These are phyloP conservation scores for Heliocidaris erythrogramma DNA, from an alignment of 35 echinoderm and acorn worm species.

Conservation along the genomic window DNA sequence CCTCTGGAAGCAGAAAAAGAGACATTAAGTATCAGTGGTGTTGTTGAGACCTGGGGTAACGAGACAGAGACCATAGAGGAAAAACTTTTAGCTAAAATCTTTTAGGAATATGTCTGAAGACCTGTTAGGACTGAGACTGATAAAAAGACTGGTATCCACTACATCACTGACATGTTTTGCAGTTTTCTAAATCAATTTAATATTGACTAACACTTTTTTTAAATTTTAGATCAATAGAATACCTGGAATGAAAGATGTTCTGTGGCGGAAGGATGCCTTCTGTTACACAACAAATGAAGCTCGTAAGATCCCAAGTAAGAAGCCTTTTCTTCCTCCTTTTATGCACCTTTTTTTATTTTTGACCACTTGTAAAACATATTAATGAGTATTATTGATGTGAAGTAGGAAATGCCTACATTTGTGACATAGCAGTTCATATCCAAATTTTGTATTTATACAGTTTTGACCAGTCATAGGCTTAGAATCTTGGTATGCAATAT, in stretches of 20 bases:
- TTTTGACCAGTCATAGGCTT: too few relatives aligned
- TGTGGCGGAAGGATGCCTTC: conserved; percentile 94
- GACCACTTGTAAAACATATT: not conserved
- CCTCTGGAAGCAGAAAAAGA: too few relatives aligned
- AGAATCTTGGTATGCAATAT: too few relatives aligned
- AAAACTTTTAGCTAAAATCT: too few relatives aligned
- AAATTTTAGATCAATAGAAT: conserved; percentile 80
- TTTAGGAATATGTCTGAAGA: too few relatives aligned
- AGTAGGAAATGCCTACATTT: not conserved
- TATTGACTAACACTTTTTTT: not conserved
- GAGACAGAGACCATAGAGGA: too few relatives aligned
- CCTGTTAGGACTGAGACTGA: too few relatives aligned
- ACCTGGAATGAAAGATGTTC: conserved; percentile 79
- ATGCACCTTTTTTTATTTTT: not conserved
- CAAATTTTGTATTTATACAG: too few relatives aligned
- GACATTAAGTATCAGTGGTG: too few relatives aligned
- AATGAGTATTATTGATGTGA: not conserved
- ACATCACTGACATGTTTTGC: not conserved
- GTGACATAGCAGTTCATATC: not conserved
- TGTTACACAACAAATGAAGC: conserved; percentile 91
- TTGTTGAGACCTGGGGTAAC: too few relatives aligned
- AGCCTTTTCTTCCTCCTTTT: not conserved
- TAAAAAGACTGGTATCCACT: too few relatives aligned
- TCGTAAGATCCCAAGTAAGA: conserved; percentile 78
- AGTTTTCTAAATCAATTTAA: not conserved